A percentile compares a stretch with the other conserved stretches of the same genome.
Evolutionary conservation across 2,888 invertebrate genomes (phyloP).

Genomic region (Himalopsyche japonica): DNA sequence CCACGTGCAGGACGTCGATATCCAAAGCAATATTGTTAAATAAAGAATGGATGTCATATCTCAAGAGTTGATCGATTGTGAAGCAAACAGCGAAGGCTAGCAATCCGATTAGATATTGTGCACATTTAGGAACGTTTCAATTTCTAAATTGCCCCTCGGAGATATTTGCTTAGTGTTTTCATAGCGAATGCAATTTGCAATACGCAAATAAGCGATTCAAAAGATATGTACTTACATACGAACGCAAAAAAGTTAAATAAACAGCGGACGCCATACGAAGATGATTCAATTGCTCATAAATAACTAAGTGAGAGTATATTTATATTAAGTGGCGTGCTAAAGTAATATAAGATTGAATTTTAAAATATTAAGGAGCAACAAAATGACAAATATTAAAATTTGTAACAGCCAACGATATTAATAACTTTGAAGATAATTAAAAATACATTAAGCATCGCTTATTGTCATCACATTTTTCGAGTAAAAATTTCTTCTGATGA

Average conservation of each 20-base stretch:
- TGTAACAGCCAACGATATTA: too few species aligned
- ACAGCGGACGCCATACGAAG: background rate
- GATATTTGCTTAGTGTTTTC: background rate
- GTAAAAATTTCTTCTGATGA: too few species aligned
- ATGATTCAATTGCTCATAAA: background rate
- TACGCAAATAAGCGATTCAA: background rate
- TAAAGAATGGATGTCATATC: too few species aligned
- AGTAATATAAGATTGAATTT: too few species aligned
- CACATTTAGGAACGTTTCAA: background rate
- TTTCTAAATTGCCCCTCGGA: background rate
- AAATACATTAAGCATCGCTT: too few species aligned
- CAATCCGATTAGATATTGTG: background rate
- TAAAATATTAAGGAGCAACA: too few species aligned
- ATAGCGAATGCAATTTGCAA: background rate
- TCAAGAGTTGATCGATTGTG: too few species aligned
- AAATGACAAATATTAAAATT: too few species aligned
- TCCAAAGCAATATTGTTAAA: too few species aligned
- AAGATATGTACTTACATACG: background rate
- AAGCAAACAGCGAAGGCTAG: background rate
- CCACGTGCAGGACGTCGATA: too few species aligned
- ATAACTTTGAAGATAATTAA: too few species aligned
- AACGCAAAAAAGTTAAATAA: background rate
- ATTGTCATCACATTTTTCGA: too few species aligned
- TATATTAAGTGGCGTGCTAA: background rate
- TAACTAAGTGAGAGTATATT: background rate